Base-by-base conservation (phyloP, 2,888 invertebrate genomes). In the Ormia ochracea region DNA sequence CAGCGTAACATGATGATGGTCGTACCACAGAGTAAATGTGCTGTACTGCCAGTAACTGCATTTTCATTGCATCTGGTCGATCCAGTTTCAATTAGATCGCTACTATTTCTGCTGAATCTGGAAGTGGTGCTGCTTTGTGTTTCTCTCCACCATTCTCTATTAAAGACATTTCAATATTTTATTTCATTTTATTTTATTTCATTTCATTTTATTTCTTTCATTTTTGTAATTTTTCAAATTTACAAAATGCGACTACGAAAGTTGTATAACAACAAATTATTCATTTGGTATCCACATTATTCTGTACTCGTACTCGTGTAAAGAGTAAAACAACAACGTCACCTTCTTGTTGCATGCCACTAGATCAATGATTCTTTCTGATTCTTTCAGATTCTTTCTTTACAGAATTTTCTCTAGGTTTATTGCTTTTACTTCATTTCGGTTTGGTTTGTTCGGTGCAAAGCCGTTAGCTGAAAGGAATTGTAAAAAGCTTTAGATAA, bases 211-310 rank as follows among this genome's bases (percentile, higher is more conserved):
- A 21, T 52, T 56, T 69, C 33, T 58, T 54, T 19, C 3, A 52
- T 26, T 63, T 50, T 59, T 58, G 28, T 17, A 17, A 12, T 65
- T 75, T 33, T 70, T 70, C 31, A 69, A 76, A 68, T 48, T 38
- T 68, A 50, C 43, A 50, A 78, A 50, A 54, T 66, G 65, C 74
- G 31, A 45, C 69, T 74, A 59, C 74, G 78, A 79, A 75, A 79
- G 78, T 79, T 79, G 78, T 78, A 74, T 69, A 74, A 78, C 78
- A 74, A 78, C 58, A 74, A 54, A 59, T 79, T 79, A 65, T n/a
- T n/a, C 41, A 48, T 41, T 38, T 54, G 48, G n/a, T 61, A 17
- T 52, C 48, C 41, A 65, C 50, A 38, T 23, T 38, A 33, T 66
- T 50, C 50, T 50, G 41, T 45, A n/a, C n/a, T n/a, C n/a, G n/a